Percentiles rank a stretch among this genome's conserved stretches.
Conservation (phyloP, 1,140 invertebrate species). For the Palaemon carinicauda region DNA sequence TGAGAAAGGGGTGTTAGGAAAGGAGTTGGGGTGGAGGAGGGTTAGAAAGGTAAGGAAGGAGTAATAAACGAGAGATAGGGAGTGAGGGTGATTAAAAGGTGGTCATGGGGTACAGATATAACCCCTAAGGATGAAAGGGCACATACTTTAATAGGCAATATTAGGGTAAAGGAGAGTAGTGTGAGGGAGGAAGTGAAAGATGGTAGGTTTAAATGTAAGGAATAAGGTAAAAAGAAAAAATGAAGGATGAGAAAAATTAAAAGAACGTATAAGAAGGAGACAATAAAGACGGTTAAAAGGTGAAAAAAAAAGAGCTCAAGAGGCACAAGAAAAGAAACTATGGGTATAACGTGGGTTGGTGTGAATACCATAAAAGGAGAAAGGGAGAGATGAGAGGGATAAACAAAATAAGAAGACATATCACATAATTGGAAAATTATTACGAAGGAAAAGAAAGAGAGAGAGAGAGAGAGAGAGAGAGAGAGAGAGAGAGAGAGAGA, state of each 20-base stretch:
- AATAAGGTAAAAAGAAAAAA: background rate
- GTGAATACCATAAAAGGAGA: background rate
- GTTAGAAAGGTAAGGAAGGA: background rate
- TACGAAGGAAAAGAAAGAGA: background rate
- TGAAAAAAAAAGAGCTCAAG: too few relatives aligned
- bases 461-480: background rate
- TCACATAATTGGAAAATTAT: background rate
- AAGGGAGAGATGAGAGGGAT: background rate
- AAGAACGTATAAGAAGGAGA: too few relatives aligned
- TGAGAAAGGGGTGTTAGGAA: background rate
- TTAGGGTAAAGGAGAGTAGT: background rate
- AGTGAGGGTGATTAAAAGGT: background rate
- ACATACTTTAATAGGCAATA: too few relatives aligned
- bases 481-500: background rate
- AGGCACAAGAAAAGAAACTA: too few relatives aligned
- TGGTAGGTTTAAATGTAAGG: background rate
- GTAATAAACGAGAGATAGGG: background rate
- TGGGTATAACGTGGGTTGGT: too few relatives aligned
- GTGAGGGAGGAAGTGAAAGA: background rate
- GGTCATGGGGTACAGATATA: too few relatives aligned
- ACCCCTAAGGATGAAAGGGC: too few relatives aligned
- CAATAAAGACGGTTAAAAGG: too few relatives aligned
- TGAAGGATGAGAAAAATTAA: background rate
- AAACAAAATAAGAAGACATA: background rate
- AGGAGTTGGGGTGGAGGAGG: background rate